phyloP scores from a whole-genome alignment of 2,888 invertebrate species.

The Polyploca ridens region DNA sequence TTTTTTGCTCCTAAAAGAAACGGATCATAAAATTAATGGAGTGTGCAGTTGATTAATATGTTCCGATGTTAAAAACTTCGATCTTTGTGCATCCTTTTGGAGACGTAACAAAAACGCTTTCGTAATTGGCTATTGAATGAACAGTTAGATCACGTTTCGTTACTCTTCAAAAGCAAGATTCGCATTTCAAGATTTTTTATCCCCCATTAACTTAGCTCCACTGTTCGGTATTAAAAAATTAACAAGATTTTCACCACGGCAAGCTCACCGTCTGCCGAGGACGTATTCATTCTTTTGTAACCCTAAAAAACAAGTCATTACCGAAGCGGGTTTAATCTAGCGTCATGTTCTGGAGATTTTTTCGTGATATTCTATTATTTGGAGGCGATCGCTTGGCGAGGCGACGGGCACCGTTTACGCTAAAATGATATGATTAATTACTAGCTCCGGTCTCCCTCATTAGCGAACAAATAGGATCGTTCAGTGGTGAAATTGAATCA shows the following conservation, averaged over 20 bases:
- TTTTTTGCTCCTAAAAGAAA: constrained; percentile 32
- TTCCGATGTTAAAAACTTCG: constrained; percentile 23
- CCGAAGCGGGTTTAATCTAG: constrained; percentile 77
- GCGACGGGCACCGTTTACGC: constrained; percentile 73
- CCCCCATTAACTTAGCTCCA: constrained; percentile 65
- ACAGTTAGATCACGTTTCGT: constrained; percentile 50
- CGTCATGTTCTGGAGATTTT: constrained; percentile 73
- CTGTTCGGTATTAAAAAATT: constrained; percentile 70
- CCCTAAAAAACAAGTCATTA: constrained; percentile 85
- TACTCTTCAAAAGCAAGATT: constrained; percentile 44
- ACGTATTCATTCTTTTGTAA: constrained; percentile 82
- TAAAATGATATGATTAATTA: constrained; percentile 84
- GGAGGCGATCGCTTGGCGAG: constrained; percentile 69
- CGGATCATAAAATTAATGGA: constrained; percentile 43
- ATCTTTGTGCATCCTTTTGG: constrained; percentile 32
- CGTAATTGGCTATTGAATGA: constrained; percentile 37
- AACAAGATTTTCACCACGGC: constrained; percentile 64
- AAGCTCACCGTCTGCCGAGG: constrained; percentile 72
- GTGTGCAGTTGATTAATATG: constrained; percentile 25
- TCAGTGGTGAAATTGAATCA: constrained; percentile 82
- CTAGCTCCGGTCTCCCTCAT: constrained; percentile 76
- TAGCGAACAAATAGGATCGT: constrained; percentile 78
- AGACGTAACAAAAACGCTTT: constrained; percentile 28
- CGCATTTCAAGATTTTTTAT: constrained; percentile 45
- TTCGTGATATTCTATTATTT: constrained; percentile 78